Evolutionary conservation across 1,140 invertebrate species (phyloP), one percentile per base, ranked within the genome.

Genomic region (Nymphalis io): DNA sequence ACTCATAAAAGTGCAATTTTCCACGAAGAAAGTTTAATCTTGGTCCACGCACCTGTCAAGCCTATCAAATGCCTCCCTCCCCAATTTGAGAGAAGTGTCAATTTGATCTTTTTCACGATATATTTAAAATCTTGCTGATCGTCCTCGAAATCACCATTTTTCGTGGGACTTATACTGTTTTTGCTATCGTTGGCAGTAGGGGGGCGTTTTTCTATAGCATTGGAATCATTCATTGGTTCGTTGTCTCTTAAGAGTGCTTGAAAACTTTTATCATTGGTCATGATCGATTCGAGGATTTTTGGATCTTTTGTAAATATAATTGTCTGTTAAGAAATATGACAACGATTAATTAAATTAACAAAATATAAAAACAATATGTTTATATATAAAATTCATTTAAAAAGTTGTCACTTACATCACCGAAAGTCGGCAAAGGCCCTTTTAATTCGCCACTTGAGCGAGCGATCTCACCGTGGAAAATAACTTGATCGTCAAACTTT

Each of bases 391-490:
- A 33, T 33, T 3, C 27, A 33, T 33, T 33, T 8, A 4, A 8
- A 33, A 2, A 33, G 10, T 8, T 6, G 6, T 33, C 5, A 6
- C 27, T 33, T 33, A 33, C 27, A 33, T 33, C 42, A 46, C 42
- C 42, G 16, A 46, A 46, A n/a, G 94, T 93, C 74, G 95, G 93
- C 23, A 95, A 93, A 10, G 93, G 93, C 42, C 95, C 96, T 51
- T 94, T 93, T 23, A 96, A 93, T 48, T 94, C 95, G 1, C 96
- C 96, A 82, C 94, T 95, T 2, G 96, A 95, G 78, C 95, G 90
- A 1, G 95, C 95, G 63, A 97, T 96, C 90, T 97, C 96, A n/a
- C 96, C 96, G 76, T 93, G 93, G 85, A 97, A 97, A 75, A 97
- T 95, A 3, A 93, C 73, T 44, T 87, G 80, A 27, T 94, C 93